Percentiles rank a stretch among this genome's conserved stretches.
These are phyloP conservation scores for Drosophila micromelanica DNA, from an alignment of 1,140 invertebrate species.

Conservation along the genomic window DNA sequence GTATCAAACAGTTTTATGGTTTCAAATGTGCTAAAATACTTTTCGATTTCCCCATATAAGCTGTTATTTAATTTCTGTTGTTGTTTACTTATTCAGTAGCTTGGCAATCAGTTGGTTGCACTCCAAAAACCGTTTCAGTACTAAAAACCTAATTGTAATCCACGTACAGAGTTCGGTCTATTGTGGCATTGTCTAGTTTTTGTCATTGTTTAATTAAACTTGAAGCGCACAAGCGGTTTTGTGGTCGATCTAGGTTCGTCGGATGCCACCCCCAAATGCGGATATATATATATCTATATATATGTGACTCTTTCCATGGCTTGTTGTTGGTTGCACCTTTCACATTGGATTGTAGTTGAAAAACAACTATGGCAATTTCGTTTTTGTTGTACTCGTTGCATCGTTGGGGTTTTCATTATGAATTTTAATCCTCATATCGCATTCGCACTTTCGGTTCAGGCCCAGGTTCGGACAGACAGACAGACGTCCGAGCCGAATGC, in stretches of 20 bases:
- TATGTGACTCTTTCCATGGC: not conserved
- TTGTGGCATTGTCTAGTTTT: constrained; percentile 56
- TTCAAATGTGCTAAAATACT: too few species aligned
- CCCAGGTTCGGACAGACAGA: constrained; percentile 13
- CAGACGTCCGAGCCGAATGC: not conserved
- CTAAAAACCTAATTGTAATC: constrained; percentile 44
- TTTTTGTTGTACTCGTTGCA: constrained; percentile 34
- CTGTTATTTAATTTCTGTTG: not conserved
- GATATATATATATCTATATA: not conserved
- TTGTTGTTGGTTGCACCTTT: constrained; percentile 15
- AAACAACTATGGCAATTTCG: constrained; percentile 54
- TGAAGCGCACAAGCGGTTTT: constrained; percentile 77
- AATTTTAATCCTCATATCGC: constrained; percentile 81
- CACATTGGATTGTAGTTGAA: constrained; percentile 36
- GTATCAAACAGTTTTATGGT: too few species aligned
- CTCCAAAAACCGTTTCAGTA: not conserved
- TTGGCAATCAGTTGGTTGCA: constrained; percentile 24
- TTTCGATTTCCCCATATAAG: not conserved
- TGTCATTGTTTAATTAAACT: constrained; percentile 81
- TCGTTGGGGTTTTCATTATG: constrained; percentile 75
- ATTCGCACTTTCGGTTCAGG: constrained; percentile 76
- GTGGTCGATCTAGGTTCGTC: constrained; percentile 52
- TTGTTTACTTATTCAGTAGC: constrained; percentile 16
- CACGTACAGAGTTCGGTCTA: constrained; percentile 24
- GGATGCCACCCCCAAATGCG: constrained; percentile 20